Percentiles rank a stretch among this genome's conserved stretches.
These are phyloP conservation scores for Cavia aperea DNA, from an alignment of 2,113 vertebrate species.

Conservation along the genomic window DNA sequence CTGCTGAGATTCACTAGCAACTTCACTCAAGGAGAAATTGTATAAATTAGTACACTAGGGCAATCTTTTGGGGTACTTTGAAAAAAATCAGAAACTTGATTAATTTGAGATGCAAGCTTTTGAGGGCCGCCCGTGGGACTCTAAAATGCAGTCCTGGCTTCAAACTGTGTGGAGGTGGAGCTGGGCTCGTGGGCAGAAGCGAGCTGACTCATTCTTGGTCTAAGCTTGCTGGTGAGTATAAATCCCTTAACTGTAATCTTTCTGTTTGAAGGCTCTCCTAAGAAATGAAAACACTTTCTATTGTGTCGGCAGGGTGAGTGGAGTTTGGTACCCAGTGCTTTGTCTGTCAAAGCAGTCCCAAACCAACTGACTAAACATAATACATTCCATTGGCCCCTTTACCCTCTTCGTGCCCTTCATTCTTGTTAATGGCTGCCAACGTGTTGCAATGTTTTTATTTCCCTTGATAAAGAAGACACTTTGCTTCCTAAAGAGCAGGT, in stretches of 20 bases:
- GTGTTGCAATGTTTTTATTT: slow-evolving; percentile 61
- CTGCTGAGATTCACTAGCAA: not conserved
- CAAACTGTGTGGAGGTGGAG: not conserved
- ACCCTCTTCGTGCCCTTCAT: slow-evolving; percentile 64
- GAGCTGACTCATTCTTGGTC: not conserved
- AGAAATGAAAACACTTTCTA: not conserved
- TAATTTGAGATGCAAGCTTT: not conserved
- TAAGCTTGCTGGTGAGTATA: not conserved
- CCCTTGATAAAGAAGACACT: slow-evolving; percentile 67
- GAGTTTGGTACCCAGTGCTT: slow-evolving; percentile 17
- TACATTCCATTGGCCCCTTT: slow-evolving; percentile 52
- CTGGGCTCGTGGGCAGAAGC: not conserved
- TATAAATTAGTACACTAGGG: not conserved
- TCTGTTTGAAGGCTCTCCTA: slow-evolving; percentile 21
- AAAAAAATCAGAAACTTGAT: not conserved
- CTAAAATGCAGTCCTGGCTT: not conserved
- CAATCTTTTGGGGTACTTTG: not conserved
- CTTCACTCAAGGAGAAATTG: not conserved
- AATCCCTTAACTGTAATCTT: not conserved
- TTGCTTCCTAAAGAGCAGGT: slow-evolving; percentile 65
- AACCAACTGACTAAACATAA: slow-evolving; percentile 45
- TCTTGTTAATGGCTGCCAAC: slow-evolving; percentile 67
- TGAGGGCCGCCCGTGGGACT: not conserved
- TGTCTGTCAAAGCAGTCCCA: slow-evolving; percentile 29
- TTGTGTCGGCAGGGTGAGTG: not conserved